Conservation (phyloP, 2,113 vertebrate genomes). For the Nothocercus nigrocapillus region DNA sequence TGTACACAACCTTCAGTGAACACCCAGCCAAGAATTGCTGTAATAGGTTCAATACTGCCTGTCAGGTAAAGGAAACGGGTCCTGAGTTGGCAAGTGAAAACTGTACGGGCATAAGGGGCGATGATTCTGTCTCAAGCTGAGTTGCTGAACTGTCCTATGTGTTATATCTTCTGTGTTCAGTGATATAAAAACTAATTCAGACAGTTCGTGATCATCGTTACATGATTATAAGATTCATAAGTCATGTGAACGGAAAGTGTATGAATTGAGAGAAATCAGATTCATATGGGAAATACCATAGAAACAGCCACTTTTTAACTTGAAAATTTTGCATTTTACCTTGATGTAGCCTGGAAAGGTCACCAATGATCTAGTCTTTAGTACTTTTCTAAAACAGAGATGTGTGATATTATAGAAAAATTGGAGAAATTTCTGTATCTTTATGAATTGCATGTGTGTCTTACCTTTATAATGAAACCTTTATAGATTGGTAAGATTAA, state of each 20-base stretch:
- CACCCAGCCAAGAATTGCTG: slow-evolving; percentile 76
- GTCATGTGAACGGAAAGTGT: not conserved
- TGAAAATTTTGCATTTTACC: not conserved
- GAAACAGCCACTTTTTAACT: not conserved
- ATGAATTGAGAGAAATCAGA: not conserved
- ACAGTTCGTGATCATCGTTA: not conserved
- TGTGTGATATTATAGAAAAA: not conserved
- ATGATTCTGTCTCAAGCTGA: not conserved
- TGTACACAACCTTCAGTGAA: slow-evolving; percentile 80
- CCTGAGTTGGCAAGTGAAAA: not conserved
- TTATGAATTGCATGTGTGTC: not conserved
- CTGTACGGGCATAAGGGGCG: not conserved
- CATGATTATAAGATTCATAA: not conserved
- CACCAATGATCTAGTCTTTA: not conserved
- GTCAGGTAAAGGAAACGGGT: slow-evolving; percentile 70
- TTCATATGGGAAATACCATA: not conserved
- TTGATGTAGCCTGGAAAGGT: not conserved
- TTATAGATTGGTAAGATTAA: not conserved
- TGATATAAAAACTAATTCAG: not conserved
- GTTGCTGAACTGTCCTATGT: not conserved
- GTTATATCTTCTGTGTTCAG: not conserved
- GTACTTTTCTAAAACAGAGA: not conserved
- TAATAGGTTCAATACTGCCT: slow-evolving; percentile 71
- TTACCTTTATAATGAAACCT: not conserved
- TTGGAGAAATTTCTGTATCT: not conserved